Percentiles rank a stretch among this genome's conserved stretches.
phyloP scores from a whole-genome alignment of 2,113 vertebrate species.

The Plecturocebus donacophilus region DNA sequence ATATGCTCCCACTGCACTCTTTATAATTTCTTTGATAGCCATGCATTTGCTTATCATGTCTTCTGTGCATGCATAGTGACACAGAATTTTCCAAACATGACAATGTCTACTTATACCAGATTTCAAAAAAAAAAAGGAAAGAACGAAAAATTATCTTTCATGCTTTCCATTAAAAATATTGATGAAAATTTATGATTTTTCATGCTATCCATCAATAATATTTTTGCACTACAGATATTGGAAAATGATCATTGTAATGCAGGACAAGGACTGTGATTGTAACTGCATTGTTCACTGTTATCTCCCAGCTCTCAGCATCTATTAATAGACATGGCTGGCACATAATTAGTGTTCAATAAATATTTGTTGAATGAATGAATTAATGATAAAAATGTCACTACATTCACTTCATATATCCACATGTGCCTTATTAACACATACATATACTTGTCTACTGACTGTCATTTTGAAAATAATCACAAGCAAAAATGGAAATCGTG shows the following conservation, averaged over 20 bases:
- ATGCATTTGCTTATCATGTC: background rate
- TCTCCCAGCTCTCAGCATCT: background rate
- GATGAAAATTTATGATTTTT: background rate
- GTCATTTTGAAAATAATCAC: conserved; percentile 19
- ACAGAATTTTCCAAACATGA: background rate
- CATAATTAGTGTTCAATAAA: background rate
- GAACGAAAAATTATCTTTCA: background rate
- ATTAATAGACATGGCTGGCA: background rate
- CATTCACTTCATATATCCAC: background rate
- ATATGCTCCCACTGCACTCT: background rate
- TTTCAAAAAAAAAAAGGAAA: background rate
- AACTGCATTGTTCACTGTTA: background rate
- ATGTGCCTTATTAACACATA: background rate
- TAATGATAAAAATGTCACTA: background rate
- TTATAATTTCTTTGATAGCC: background rate
- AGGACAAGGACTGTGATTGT: background rate
- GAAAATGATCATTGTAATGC: background rate
- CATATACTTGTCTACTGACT: background rate
- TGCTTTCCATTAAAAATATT: background rate
- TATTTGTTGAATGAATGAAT: background rate
- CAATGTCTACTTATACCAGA: background rate
- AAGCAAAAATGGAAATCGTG: background rate
- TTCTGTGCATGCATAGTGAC: background rate
- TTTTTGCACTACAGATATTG: background rate
- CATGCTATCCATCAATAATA: background rate